A percentile compares a stretch with the other conserved stretches of the same genome.
phyloP scores from a whole-genome alignment of 2,113 vertebrate genomes.

The Erythrocebus patas region DNA sequence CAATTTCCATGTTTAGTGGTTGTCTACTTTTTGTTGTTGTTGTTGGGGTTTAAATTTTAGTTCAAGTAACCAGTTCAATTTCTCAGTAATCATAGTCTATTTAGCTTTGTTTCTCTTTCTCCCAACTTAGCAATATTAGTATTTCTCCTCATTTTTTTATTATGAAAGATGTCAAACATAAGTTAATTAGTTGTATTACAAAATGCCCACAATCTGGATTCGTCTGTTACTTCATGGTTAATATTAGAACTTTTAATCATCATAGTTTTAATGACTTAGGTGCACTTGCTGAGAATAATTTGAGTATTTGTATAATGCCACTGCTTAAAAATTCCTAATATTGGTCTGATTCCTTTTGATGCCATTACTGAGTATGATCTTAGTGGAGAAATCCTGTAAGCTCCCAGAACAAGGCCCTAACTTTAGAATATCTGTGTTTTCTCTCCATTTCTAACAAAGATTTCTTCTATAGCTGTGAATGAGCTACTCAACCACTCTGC shows the following conservation, averaged over 20 bases:
- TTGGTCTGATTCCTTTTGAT: background rate
- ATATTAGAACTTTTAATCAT: conserved; percentile 12
- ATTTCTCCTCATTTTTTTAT: background rate
- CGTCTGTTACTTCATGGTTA: background rate
- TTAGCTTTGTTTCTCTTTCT: conserved; percentile 20
- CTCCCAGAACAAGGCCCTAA: background rate
- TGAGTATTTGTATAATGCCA: background rate
- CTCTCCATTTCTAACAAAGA: conserved; percentile 1
- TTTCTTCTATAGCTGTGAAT: background rate
- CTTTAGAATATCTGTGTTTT: conserved; percentile 11
- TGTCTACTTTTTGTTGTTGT: background rate
- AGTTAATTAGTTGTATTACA: background rate
- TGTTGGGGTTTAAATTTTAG: conserved; percentile 19
- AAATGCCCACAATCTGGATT: background rate
- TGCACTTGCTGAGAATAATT: conserved; percentile 6
- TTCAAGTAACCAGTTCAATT: conserved; percentile 17
- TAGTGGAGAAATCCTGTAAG: background rate
- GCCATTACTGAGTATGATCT: conserved; percentile 1
- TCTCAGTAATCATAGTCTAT: background rate
- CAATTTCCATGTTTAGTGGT: background rate
- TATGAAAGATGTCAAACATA: conserved; percentile 14
- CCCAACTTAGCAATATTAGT: background rate
- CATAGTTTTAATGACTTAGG: background rate
- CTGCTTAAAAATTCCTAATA: background rate
- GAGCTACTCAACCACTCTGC: background rate